Evolutionary conservation across 2,113 vertebrate genomes (phyloP), one percentile per base, ranked within the genome.

Genomic region (Phrynocephalus versicolor): DNA sequence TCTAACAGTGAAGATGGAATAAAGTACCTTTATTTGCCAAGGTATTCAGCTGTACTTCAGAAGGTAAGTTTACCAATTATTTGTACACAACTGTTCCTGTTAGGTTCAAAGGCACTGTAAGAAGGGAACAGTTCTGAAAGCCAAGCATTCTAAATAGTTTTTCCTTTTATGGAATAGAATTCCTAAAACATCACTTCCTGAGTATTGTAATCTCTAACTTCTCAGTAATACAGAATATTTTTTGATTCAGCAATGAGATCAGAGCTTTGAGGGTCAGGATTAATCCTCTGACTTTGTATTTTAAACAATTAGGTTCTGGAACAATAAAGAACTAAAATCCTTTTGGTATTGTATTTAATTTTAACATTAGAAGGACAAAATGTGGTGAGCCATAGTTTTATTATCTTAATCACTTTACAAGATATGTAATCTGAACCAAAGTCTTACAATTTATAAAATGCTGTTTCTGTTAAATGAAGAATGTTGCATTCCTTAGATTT

Each of bases 81-180:
- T 81, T 73, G 78, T 81, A 81, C 81, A 74, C 84, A 55, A 37
- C 78, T 65, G 90, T 94, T 88, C 90, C 88, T 93, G 1, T 92
- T 93, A 80, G 92, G 93, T 90, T 94, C 80, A 95, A 92, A 95
- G 37, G 79, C 87, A 89, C 91, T 92, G 86, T 88, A 94, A 91
- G 77, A 62, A 93, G 90, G 76, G 89, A 95, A 73, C 71, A 2
- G 57, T 72, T 79, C 82, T 80, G 77, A 91, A 93, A 93, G 89
- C 89, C 92, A 93, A 95, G 90, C 88, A 80, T 93, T 95, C 94
- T 89, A 91, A 96, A 96, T 95, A 94, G 84, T 96, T 97, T 95
- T 95, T 92, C 96, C 96, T 96, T 97, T 97, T 97, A 96, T 95
- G 96, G 97, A 93, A 89, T 86, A 77, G 84, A 90, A 93, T 92